Evolutionary conservation across 53 echinoderm and acorn worm genomes (phyloP).

Genomic region (Apostichopus leukothele): DNA sequence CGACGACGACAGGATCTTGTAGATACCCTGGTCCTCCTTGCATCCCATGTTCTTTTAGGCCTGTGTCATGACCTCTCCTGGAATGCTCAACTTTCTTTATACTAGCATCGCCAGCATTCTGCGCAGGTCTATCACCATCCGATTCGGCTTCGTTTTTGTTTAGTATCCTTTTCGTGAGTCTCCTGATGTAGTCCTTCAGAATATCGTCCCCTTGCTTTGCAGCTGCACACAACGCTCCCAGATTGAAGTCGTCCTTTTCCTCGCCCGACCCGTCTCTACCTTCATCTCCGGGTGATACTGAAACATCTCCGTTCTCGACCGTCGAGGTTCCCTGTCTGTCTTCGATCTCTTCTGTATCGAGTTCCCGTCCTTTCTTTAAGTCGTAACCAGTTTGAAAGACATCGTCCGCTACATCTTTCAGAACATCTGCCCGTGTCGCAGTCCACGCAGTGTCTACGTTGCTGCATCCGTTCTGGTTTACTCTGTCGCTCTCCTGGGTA

Average conservation of each 20-base stretch:
- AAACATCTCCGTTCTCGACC: background rate
- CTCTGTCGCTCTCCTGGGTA: background rate
- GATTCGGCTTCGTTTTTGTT: constrained; percentile 14
- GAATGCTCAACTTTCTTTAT: too few species aligned
- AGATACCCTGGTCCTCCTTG: too few species aligned
- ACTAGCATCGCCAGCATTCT: background rate
- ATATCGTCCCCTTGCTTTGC: constrained; percentile 88
- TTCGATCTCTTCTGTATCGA: background rate
- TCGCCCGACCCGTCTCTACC: background rate
- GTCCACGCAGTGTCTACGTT: background rate
- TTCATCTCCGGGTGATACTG: background rate
- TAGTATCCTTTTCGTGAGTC: constrained; percentile 64
- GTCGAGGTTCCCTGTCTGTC: background rate
- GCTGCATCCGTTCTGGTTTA: background rate
- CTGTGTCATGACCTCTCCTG: too few species aligned
- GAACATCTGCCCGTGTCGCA: background rate
- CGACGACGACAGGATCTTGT: too few species aligned
- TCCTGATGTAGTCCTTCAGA: constrained; percentile 72
- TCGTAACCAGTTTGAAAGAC: background rate
- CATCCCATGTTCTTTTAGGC: too few species aligned
- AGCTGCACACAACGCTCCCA: constrained; percentile 77
- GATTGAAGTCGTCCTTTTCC: constrained; percentile 58
- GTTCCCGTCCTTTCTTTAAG: background rate
- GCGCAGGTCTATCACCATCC: background rate
- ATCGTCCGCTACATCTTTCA: background rate